phyloP scores from a whole-genome alignment of 2,113 vertebrate species.

The Thymallus thymallus region DNA sequence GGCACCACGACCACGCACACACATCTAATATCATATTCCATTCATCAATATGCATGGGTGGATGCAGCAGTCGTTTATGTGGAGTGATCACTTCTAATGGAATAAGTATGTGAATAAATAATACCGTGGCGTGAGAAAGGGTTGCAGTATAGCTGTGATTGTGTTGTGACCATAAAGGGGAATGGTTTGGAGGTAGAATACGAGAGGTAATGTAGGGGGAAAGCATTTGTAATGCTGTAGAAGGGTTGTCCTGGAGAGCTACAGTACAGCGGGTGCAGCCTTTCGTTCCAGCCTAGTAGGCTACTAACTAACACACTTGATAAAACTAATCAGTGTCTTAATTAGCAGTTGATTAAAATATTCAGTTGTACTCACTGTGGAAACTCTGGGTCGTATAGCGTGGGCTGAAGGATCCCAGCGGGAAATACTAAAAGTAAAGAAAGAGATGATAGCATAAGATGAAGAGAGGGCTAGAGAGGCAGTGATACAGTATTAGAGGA shows the following conservation, averaged over 20 bases:
- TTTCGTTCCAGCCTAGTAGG: too few species aligned
- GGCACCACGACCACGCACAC: too few species aligned
- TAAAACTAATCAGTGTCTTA: too few species aligned
- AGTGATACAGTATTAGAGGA: background rate
- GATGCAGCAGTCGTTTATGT: background rate
- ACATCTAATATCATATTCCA: background rate
- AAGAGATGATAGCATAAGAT: constrained; percentile 18
- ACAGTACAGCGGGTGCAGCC: too few species aligned
- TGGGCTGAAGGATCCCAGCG: constrained; percentile 96
- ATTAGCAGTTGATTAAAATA: too few species aligned
- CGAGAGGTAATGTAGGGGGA: too few species aligned
- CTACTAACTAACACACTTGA: too few species aligned
- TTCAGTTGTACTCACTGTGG: constrained; percentile 86
- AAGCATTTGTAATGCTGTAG: too few species aligned
- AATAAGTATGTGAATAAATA: background rate
- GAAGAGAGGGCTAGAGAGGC: background rate
- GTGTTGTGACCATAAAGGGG: too few species aligned
- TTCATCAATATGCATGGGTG: background rate
- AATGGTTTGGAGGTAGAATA: too few species aligned
- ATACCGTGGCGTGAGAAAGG: background rate
- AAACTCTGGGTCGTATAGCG: constrained; percentile 94
- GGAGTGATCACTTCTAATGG: background rate
- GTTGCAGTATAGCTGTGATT: background rate
- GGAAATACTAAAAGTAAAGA: constrained; percentile 83
- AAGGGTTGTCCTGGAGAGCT: too few species aligned